Evolutionary conservation across 2,797 vertebrate genomes (phyloP).

Genomic region (Emys orbicularis): DNA sequence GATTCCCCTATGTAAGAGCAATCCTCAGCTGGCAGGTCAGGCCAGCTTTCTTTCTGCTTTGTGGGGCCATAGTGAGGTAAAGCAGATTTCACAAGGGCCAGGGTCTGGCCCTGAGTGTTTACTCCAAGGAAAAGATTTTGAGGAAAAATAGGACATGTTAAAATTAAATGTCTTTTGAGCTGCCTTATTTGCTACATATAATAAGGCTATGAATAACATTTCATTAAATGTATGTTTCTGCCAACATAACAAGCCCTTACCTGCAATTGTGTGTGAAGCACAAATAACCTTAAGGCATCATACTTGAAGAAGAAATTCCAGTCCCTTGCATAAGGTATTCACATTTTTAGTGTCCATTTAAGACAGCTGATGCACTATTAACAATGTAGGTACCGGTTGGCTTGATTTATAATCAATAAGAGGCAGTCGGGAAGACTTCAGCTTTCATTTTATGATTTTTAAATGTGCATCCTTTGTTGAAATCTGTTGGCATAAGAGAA

Average conservation of each 20-base stretch:
- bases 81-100: not conserved
- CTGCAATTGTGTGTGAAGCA: conserved; percentile 70
- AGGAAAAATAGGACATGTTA: conserved; percentile 18
- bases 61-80: not conserved
- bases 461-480: fast-evolving
- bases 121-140: conserved; percentile 22
- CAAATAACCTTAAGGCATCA: conserved; percentile 71
- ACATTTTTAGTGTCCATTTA: conserved; percentile 72
- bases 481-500: not conserved
- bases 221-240: conserved; percentile 73
- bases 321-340: conserved; percentile 60
- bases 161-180: conserved; percentile 48
- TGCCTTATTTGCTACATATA: conserved; percentile 51
- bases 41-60: not conserved
- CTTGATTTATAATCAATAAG: not conserved
- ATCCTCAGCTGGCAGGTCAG: not conserved
- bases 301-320: conserved; percentile 78
- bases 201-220: conserved; percentile 65
- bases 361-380: not conserved
- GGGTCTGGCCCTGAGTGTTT: not conserved
- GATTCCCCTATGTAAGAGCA: not conserved
- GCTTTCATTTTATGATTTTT: not conserved
- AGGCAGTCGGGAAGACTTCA: conserved; percentile 26
- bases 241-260: conserved; percentile 69
- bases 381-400: not conserved